Conservation (phyloP, 2,113 vertebrate genomes). For the Natator depressus region DNA sequence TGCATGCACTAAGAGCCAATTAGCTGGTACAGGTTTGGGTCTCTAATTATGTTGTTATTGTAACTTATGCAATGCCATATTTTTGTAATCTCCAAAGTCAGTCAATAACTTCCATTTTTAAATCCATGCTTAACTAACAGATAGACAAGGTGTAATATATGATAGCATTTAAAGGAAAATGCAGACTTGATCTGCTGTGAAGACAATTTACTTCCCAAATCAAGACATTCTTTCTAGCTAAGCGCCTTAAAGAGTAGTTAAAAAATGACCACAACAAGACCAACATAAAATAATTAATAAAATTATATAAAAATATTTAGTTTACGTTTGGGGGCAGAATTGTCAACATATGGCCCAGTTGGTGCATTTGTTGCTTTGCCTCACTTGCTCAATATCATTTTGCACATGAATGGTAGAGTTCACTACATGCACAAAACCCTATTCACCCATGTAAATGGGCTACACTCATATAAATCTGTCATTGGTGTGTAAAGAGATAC, state of each 20-base stretch:
- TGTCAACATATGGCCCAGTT: neutral
- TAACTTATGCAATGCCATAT: neutral
- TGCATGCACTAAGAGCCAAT: neutral
- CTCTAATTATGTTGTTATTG: neutral
- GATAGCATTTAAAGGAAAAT: neutral
- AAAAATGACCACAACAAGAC: neutral
- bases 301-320: neutral
- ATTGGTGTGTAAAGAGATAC: neutral
- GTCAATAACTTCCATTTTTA: neutral
- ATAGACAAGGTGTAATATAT: neutral
- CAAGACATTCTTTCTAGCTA: neutral
- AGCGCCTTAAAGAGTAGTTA: neutral
- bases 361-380: neutral
- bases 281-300: neutral
- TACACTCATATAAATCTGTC: neutral
- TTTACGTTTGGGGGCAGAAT: neutral
- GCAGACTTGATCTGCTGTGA: neutral
- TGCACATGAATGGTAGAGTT: neutral
- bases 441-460: neutral
- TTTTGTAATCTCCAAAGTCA: neutral
- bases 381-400: neutral
- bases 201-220: neutral
- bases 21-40: neutral
- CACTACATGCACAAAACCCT: neutral
- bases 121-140: neutral